Evolutionary conservation across 2,113 vertebrate species (phyloP), one percentile per base, ranked within the genome.

Genomic region (Loxodonta africana): DNA sequence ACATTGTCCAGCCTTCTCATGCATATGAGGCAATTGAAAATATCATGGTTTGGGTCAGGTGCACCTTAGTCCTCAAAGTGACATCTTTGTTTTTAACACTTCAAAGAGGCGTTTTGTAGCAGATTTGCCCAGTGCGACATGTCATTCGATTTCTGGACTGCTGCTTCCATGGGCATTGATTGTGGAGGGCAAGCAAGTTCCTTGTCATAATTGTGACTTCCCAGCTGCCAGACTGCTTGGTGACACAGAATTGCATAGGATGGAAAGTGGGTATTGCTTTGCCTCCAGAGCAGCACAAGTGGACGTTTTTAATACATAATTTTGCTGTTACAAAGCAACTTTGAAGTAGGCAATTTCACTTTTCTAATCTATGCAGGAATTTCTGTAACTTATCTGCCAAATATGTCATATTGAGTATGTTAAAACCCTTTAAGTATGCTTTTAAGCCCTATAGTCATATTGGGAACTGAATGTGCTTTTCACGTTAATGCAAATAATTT

Each of bases 221-320:
- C 17, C 20, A 65, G n/a, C 12, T 57, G 80, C 87, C 77, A 48
- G 10, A 48, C 48, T 48, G 7, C 48, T 48, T 48, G 51, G 5
- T 51, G 44, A 30, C 53, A 15, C 18, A 6, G 92, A n/a, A 23
- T 8, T 20, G 20, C 26, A 2, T 1, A 18, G 65, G 33, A 37
- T 26, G 4, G 25, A 69, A 44, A 20, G 33, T 62, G 81, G 57
- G 21, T 23, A 12, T 62, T 25, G 37, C n/a, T 41, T 25, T n/a
- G 5, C 23, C n/a, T 21, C 26, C 5, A 9, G n/a, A 63, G 21
- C n/a, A 41, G 28, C 53, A 30, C 28, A 14, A 14, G 28, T 1
- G 20, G 77, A 4, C 10, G 0, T 63, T 51, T 28, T 1, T 9
- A 15, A 8, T 53, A 15, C 20, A 8, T 5, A 6, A 12, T 57